Evolutionary conservation across 2,888 invertebrate genomes (phyloP).

Genomic region (Chymomyza procnemis): DNA sequence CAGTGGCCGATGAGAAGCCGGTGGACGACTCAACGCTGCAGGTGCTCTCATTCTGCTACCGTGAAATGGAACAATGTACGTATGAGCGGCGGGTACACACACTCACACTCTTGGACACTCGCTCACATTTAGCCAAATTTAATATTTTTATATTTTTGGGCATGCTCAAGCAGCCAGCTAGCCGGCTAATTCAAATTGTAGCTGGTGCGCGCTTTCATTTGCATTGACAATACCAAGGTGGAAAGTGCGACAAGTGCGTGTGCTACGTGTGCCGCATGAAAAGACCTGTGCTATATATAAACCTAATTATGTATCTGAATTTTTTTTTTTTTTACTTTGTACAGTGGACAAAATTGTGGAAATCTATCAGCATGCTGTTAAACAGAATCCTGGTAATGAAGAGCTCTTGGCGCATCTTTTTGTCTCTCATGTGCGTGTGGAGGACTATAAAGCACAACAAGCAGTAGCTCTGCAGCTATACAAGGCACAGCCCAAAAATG

Average conservation of each 20-base stretch:
- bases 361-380: constrained; percentile 92
- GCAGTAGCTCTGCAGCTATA: constrained; percentile 92
- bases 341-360: constrained; percentile 92
- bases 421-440: constrained; percentile 95
- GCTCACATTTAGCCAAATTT: constrained; percentile 42
- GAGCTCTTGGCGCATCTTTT: constrained; percentile 96
- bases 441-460: constrained; percentile 94
- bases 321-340: constrained; percentile 3
- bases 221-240: constrained; percentile 28
- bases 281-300: constrained; percentile 11
- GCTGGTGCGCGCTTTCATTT: constrained; percentile 41
- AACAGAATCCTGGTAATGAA: constrained; percentile 91
- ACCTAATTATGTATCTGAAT: background rate
- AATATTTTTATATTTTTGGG: constrained; percentile 53
- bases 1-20: constrained; percentile 88
- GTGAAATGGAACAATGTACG: constrained; percentile 94
- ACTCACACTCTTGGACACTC: constrained; percentile 17
- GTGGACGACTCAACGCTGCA: constrained; percentile 95
- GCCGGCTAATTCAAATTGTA: constrained; percentile 50
- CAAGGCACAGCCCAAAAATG: constrained; percentile 94
- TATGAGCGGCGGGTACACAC: background rate
- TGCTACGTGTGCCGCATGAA: constrained; percentile 41
- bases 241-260: constrained; percentile 22
- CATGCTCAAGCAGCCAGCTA: constrained; percentile 40
- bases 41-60: constrained; percentile 96